These are phyloP conservation scores for Halesus radiatus DNA, from an alignment of 1,140 invertebrate genomes.

Conservation along the genomic window DNA sequence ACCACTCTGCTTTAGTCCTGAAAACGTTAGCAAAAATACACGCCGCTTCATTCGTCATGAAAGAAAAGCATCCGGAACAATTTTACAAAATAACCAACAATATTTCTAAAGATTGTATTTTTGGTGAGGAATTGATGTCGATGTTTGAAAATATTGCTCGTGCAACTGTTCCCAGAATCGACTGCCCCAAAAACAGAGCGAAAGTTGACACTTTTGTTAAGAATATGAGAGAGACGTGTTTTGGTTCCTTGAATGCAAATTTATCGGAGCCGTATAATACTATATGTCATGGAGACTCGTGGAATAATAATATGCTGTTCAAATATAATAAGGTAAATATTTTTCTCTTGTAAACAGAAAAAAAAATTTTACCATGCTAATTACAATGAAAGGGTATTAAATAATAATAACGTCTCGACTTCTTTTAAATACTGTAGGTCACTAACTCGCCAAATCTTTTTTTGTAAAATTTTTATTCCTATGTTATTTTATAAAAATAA, in stretches of 20 bases:
- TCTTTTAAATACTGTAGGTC: too few relatives aligned
- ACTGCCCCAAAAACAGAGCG: not conserved
- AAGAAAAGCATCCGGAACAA: conserved; percentile 13
- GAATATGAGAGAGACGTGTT: not conserved
- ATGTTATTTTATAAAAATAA: too few relatives aligned
- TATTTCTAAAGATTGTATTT: not conserved
- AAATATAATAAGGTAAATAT: conserved; percentile 57
- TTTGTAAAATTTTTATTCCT: too few relatives aligned
- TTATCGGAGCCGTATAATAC: conserved; percentile 64
- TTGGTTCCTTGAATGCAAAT: not conserved
- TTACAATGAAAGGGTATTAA: too few relatives aligned
- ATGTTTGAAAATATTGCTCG: not conserved
- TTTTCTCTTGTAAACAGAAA: not conserved
- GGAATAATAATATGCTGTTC: conserved; percentile 72
- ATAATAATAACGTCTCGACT: too few relatives aligned
- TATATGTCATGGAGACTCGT: conserved; percentile 71
- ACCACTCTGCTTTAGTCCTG: conserved; percentile 66
- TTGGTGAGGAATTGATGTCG: not conserved
- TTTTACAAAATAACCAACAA: conserved; percentile 12
- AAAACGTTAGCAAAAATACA: conserved; percentile 72
- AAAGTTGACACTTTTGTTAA: too few relatives aligned
- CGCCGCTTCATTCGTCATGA: conserved; percentile 60
- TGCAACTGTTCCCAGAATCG: not conserved
- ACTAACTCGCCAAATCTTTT: too few relatives aligned
- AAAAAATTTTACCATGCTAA: too few relatives aligned